phyloP scores from a whole-genome alignment of 53 echinoderm and acorn worm genomes.

The Hippasteria phrygiana region DNA sequence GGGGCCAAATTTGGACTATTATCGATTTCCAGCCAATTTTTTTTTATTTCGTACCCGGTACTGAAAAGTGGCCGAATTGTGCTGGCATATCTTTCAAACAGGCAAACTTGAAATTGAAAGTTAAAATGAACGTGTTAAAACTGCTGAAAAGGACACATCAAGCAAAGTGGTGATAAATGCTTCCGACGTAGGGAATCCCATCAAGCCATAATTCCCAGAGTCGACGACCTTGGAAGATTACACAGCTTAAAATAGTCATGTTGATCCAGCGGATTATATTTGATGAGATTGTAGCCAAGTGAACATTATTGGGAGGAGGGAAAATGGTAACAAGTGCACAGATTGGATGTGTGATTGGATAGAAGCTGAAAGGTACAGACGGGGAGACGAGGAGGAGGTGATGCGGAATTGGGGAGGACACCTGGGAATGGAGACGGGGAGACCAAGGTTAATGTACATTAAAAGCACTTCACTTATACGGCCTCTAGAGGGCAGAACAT shows the following conservation, averaged over 20 bases:
- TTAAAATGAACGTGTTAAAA: too few species aligned
- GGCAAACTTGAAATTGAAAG: too few species aligned
- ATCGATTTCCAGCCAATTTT: too few species aligned
- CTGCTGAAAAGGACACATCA: too few species aligned
- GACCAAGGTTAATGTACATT: neutral
- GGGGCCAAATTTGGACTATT: too few species aligned
- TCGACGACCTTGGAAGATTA: neutral
- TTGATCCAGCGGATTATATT: slow-evolving; percentile 7
- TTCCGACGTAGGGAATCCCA: too few species aligned
- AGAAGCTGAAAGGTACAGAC: neutral
- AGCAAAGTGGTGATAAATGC: too few species aligned
- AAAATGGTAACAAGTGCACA: neutral
- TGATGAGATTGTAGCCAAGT: neutral
- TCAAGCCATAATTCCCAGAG: neutral
- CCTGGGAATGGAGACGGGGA: too few species aligned
- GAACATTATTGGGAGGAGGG: neutral
- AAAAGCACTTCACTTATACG: neutral
- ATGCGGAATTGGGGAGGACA: neutral
- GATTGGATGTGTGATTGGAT: neutral
- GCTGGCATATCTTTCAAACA: too few species aligned
- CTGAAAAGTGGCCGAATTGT: too few species aligned
- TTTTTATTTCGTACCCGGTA: too few species aligned
- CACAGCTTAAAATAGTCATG: neutral
- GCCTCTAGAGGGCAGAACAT: neutral
- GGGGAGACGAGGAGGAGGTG: neutral